Percentiles rank a stretch among this genome's conserved stretches.
Conservation (phyloP, 1,140 invertebrate species). For the Bombus vancouverensis region DNA sequence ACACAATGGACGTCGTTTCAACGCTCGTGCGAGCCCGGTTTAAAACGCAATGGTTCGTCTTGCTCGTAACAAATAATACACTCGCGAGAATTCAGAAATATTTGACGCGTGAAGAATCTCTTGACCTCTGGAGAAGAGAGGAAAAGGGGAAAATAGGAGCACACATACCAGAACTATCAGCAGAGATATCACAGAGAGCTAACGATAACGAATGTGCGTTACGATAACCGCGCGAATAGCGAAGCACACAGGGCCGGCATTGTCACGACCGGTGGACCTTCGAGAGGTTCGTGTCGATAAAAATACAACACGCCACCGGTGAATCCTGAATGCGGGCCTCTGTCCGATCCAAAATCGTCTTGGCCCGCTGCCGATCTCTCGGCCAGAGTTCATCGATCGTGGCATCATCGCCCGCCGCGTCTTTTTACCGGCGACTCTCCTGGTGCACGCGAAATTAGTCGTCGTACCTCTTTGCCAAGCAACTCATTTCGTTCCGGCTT, state of each 20-base stretch:
- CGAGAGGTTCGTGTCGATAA: constrained; percentile 32
- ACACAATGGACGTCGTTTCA: no score
- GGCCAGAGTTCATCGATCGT: constrained; percentile 49
- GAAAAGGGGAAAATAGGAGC: neutral
- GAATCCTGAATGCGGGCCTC: constrained; percentile 51
- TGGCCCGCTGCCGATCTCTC: constrained; percentile 52
- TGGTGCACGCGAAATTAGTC: neutral
- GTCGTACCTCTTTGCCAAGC: neutral
- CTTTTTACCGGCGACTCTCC: neutral
- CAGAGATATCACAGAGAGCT: constrained; percentile 36
- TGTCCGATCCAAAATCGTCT: constrained; percentile 65
- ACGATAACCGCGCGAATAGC: constrained; percentile 59
- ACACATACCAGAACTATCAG: neutral
- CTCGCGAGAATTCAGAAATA: no score
- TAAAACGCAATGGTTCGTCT: no score
- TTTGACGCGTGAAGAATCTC: neutral
- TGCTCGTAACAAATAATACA: no score
- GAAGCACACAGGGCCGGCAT: constrained; percentile 46
- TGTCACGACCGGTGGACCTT: constrained; percentile 44
- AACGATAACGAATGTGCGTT: constrained; percentile 45
- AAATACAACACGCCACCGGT: constrained; percentile 14
- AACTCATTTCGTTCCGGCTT: neutral
- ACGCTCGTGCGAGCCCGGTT: no score
- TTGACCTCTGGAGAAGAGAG: neutral
- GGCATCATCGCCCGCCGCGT: neutral